Percentiles rank a stretch among this genome's conserved stretches.
These are phyloP conservation scores for Anastrepha ludens DNA, from an alignment of 1,140 invertebrate genomes.

Conservation along the genomic window DNA sequence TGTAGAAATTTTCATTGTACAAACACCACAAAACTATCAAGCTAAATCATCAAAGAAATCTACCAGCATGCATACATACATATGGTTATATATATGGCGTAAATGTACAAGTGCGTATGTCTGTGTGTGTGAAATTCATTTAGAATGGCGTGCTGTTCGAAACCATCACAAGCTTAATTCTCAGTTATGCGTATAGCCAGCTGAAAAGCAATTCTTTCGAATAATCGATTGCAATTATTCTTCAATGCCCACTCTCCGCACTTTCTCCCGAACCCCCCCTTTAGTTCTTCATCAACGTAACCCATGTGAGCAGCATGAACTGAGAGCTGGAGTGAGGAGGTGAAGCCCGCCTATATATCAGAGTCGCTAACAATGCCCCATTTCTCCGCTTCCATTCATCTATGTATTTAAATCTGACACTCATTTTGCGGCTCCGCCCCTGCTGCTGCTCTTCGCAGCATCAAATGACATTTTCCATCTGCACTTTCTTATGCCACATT, in stretches of 20 bases:
- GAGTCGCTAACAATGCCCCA: constrained; percentile 8
- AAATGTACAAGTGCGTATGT: not conserved
- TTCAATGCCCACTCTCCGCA: not conserved
- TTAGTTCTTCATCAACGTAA: not conserved
- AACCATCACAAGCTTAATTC: not conserved
- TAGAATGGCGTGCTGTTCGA: not conserved
- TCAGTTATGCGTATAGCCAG: not conserved
- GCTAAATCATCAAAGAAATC: not conserved
- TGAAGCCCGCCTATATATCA: constrained; percentile 8
- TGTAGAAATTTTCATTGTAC: not conserved
- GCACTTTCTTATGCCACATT: constrained; percentile 35
- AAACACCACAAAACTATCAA: constrained; percentile 13
- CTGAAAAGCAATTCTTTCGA: constrained; percentile 36
- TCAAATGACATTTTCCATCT: constrained; percentile 49
- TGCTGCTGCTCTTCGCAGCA: not conserved
- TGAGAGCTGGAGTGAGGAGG: not conserved
- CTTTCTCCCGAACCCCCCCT: no score
- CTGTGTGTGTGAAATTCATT: constrained; percentile 23
- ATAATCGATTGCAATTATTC: constrained; percentile 49
- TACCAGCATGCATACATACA: not conserved
- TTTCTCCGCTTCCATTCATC: constrained; percentile 34
- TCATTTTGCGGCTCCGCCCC: constrained; percentile 9
- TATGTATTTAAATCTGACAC: constrained; percentile 51
- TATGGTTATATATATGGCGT: not conserved
- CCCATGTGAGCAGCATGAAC: not conserved